These are phyloP conservation scores for Hippotragus niger DNA, from an alignment of 2,113 vertebrate species.

Conservation along the genomic window DNA sequence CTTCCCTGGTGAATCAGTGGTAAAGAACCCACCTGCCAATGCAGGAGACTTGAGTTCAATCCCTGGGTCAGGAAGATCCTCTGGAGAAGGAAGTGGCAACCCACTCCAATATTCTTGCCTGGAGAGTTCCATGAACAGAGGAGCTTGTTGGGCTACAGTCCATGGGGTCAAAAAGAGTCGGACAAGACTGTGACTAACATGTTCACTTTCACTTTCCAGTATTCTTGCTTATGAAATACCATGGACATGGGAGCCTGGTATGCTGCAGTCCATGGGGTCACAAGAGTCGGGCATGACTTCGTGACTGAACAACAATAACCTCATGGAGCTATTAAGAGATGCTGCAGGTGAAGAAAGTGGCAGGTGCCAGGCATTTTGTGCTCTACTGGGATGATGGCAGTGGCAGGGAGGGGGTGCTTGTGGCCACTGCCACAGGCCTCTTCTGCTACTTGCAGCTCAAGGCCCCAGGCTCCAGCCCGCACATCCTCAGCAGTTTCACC, in stretches of 20 bases:
- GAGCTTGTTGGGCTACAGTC: neutral
- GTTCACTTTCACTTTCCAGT: neutral
- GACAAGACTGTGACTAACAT: neutral
- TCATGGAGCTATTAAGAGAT: neutral
- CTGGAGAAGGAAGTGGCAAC: neutral
- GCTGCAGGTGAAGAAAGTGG: neutral
- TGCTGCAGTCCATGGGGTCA: neutral
- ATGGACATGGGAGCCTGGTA: neutral
- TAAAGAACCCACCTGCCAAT: neutral
- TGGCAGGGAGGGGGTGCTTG: neutral
- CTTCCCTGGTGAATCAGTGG: neutral
- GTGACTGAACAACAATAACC: neutral
- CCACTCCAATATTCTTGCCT: neutral
- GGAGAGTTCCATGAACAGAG: neutral
- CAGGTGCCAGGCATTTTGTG: fast-evolving
- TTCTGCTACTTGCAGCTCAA: neutral
- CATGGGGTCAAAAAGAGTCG: neutral
- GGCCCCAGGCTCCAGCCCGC: fast-evolving
- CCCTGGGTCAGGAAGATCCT: neutral
- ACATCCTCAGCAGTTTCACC: neutral
- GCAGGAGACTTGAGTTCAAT: neutral
- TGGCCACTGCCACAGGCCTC: too few relatives aligned
- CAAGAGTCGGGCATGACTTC: neutral
- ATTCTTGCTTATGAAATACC: neutral
- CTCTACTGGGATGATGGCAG: fast-evolving